Evolutionary conservation across 2,113 vertebrate genomes (phyloP).

Genomic region (Anolis sagrei): DNA sequence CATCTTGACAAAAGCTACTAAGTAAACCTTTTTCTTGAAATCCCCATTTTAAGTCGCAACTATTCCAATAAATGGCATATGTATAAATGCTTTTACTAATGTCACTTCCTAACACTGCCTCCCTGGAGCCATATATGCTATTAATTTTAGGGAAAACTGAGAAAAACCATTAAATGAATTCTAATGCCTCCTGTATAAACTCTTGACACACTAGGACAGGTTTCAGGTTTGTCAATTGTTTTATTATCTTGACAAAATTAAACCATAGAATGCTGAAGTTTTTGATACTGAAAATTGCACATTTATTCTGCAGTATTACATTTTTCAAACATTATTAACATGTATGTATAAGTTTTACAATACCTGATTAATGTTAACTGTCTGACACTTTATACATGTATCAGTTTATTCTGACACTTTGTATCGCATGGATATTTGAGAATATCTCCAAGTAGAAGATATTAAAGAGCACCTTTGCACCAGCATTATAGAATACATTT

Average conservation of each 20-base stretch:
- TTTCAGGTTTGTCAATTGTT: constrained; percentile 77
- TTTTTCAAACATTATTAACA: constrained; percentile 76
- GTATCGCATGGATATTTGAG: constrained; percentile 48
- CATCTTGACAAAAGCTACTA: background rate
- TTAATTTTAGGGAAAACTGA: no score
- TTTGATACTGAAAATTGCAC: constrained; percentile 67
- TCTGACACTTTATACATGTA: constrained; percentile 74
- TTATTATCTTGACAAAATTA: constrained; percentile 69
- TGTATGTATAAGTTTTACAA: constrained; percentile 77
- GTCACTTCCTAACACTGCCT: background rate
- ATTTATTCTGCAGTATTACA: constrained; percentile 76
- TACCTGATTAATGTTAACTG: constrained; percentile 72
- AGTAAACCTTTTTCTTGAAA: background rate
- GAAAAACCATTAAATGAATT: constrained; percentile 42
- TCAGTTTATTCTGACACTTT: constrained; percentile 62
- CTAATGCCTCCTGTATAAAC: constrained; percentile 26
- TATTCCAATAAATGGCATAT: background rate
- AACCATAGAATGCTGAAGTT: constrained; percentile 69
- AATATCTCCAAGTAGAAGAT: constrained; percentile 64
- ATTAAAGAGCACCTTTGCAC: constrained; percentile 68
- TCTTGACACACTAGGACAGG: constrained; percentile 67
- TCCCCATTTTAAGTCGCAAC: accelerated
- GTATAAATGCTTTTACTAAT: background rate
- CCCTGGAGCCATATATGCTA: background rate
- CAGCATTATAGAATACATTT: constrained; percentile 49